Percentiles rank a stretch among this genome's conserved stretches.
Conservation (phyloP, 2,888 invertebrate species). For the Nasonia oneida region DNA sequence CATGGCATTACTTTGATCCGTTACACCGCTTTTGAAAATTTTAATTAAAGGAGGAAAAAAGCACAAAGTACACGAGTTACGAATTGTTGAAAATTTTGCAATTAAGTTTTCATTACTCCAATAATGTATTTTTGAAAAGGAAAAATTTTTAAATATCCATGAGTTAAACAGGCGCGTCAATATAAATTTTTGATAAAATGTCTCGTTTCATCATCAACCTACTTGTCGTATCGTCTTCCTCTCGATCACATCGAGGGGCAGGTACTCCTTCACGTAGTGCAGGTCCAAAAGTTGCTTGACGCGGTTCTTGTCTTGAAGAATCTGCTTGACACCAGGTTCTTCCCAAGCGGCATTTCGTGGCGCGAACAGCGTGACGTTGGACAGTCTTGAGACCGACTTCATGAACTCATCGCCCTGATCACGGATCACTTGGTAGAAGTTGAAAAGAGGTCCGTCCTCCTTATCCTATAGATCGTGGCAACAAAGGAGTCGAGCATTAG, state of each 20-base stretch:
- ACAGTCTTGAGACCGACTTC: slow-evolving; percentile 85
- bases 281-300: slow-evolving; percentile 89
- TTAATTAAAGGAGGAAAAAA: neutral
- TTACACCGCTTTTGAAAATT: neutral
- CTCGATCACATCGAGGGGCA: slow-evolving; percentile 88
- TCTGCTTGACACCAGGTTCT: slow-evolving; percentile 86
- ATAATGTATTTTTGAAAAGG: too few species aligned
- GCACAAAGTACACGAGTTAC: neutral
- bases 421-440: slow-evolving; percentile 90
- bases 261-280: slow-evolving; percentile 88
- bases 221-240: slow-evolving; percentile 86
- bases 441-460: slow-evolving; percentile 88
- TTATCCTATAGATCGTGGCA: slow-evolving; percentile 81
- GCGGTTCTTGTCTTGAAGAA: slow-evolving; percentile 84
- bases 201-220: slow-evolving; percentile 67
- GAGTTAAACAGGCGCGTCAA: neutral
- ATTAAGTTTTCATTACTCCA: neutral
- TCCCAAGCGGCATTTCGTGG: slow-evolving; percentile 94
- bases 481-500: slow-evolving; percentile 65
- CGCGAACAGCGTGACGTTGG: slow-evolving; percentile 91
- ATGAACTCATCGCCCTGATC: slow-evolving; percentile 89
- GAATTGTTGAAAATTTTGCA: neutral
- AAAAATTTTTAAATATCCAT: too few species aligned
- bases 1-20: neutral
- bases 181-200: neutral